phyloP scores from a whole-genome alignment of 1,140 invertebrate genomes.

The Bradysia coprophila region DNA sequence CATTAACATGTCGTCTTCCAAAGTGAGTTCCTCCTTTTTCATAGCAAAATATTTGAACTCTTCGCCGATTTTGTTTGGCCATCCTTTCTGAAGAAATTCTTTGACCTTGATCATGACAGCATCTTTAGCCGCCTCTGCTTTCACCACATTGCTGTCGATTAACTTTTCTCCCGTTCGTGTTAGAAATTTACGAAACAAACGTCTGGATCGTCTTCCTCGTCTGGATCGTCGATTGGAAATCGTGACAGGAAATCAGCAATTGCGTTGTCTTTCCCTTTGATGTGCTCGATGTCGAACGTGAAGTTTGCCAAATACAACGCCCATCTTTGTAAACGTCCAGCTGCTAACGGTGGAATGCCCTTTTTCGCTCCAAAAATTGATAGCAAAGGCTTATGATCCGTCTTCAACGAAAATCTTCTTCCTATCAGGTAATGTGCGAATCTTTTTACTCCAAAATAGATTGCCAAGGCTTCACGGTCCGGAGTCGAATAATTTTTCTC shows the following conservation, averaged over 20 bases:
- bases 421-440: slow-evolving; percentile 33
- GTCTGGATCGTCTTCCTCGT: slow-evolving; percentile 5
- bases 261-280: too few species aligned
- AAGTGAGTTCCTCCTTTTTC: too few species aligned
- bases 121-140: too few species aligned
- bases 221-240: too few species aligned
- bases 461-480: slow-evolving; percentile 31
- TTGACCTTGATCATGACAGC: too few species aligned
- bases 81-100: neutral
- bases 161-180: too few species aligned
- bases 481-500: slow-evolving; percentile 29
- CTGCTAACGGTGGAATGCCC: slow-evolving; percentile 13
- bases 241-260: too few species aligned
- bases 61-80: slow-evolving; percentile 2
- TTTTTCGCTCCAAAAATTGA: slow-evolving; percentile 22
- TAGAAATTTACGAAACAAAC: slow-evolving; percentile 4
- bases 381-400: slow-evolving; percentile 29
- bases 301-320: slow-evolving; percentile 16
- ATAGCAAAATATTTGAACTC: slow-evolving; percentile 1
- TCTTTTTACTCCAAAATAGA: slow-evolving; percentile 29
- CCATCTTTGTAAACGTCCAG: slow-evolving; percentile 18
- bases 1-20: slow-evolving; percentile 2
- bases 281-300: too few species aligned
- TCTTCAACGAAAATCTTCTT: slow-evolving; percentile 24
- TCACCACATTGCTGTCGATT: slow-evolving; percentile 1